These are phyloP conservation scores for Eunapius fragilis DNA, from an alignment of 37 sponge, comb jelly and placozoan species.

Conservation along the genomic window DNA sequence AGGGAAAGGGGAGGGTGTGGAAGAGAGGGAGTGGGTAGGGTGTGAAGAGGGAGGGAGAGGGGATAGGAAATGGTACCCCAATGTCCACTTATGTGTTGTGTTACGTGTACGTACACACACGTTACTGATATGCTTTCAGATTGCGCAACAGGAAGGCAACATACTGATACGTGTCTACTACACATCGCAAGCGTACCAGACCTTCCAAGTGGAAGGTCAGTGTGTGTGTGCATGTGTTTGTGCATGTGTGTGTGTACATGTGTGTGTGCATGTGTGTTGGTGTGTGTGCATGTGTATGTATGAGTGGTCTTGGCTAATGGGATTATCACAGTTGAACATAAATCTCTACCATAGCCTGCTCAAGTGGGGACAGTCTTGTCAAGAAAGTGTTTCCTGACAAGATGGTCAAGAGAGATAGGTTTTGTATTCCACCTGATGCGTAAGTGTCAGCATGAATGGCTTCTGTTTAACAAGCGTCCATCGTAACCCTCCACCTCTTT, in stretches of 20 bases:
- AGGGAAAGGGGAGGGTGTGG: no score
- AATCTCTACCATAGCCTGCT: conserved; percentile 23
- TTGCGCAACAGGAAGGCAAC: conserved; percentile 22
- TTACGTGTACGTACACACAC: no score
- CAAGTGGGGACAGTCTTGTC: conserved; percentile 48
- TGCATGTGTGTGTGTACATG: not conserved
- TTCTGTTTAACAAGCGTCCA: not conserved
- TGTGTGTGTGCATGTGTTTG: conserved; percentile 7
- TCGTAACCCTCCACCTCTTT: not conserved
- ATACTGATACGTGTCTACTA: conserved; percentile 51
- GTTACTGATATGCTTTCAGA: conserved; percentile 2
- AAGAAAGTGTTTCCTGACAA: conserved; percentile 37
- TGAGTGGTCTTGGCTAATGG: not conserved
- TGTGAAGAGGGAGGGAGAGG: no score
- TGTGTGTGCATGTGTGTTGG: not conserved
- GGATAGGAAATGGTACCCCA: no score
- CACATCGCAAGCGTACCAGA: conserved; percentile 18
- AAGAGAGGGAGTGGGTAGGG: no score
- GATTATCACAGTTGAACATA: not conserved
- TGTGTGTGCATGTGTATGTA: not conserved
- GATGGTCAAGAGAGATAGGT: conserved; percentile 21
- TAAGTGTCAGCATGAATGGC: not conserved
- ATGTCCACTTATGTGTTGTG: no score
- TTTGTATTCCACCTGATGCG: conserved; percentile 51
- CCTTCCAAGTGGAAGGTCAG: conserved; percentile 55